Conservation (phyloP, 2,113 vertebrate genomes). For the Pica pica region DNA sequence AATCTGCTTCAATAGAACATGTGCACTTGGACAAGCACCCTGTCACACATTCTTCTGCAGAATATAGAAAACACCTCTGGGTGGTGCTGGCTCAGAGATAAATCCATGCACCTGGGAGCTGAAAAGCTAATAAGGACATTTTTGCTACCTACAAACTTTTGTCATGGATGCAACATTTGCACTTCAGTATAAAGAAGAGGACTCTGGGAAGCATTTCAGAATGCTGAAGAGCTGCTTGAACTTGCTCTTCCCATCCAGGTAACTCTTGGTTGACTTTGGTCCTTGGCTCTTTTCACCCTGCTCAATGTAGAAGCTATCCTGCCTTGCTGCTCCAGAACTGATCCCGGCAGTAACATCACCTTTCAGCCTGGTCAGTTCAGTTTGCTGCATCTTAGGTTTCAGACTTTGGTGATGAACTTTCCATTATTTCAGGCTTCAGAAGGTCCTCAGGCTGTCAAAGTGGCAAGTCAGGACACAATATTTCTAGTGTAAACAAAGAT, state of each 20-base stretch:
- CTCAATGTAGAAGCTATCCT: neutral
- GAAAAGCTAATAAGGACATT: neutral
- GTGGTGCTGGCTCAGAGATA: neutral
- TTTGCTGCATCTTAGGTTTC: neutral
- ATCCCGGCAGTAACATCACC: neutral
- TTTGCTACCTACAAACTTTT: neutral
- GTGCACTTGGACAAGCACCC: neutral
- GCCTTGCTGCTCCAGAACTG: neutral
- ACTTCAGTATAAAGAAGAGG: neutral
- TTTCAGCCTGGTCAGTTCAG: neutral
- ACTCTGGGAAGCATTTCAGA: neutral
- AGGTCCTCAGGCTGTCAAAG: neutral
- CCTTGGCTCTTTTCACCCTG: neutral
- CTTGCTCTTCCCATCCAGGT: neutral
- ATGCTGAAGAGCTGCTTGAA: neutral
- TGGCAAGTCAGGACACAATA: neutral
- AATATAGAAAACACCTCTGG: neutral
- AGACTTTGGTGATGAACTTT: neutral
- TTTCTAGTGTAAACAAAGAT: neutral
- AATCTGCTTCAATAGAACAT: neutral
- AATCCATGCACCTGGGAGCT: neutral
- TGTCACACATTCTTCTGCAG: neutral
- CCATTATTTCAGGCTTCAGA: neutral
- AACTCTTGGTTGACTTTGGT: neutral
- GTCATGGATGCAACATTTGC: neutral